These are phyloP conservation scores for Gisinianus flammeolus DNA, from an alignment of 2,888 invertebrate genomes.

Conservation along the genomic window DNA sequence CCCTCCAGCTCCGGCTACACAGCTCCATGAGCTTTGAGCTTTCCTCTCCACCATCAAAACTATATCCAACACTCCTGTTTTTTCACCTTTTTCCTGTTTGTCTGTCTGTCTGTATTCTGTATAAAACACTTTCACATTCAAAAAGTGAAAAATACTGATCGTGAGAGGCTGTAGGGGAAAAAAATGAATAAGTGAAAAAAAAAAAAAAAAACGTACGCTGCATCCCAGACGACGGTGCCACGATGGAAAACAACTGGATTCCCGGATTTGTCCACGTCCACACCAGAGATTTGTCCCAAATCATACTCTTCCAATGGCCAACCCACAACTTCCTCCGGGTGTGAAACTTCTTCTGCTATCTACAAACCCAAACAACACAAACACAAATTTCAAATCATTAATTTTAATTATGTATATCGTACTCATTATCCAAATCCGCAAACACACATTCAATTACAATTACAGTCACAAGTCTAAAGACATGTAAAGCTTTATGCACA, in stretches of 20 bases:
- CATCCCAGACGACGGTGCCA: constrained; percentile 78
- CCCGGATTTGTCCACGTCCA: constrained; percentile 79
- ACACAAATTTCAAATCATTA: too few relatives aligned
- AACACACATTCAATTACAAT: not conserved
- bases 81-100: not conserved
- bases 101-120: not conserved
- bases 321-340: constrained; percentile 57
- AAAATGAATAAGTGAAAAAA: constrained; percentile 9
- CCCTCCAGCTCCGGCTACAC: not conserved
- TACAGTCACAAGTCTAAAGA: too few relatives aligned
- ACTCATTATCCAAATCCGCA: too few relatives aligned
- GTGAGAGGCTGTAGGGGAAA: too few relatives aligned
- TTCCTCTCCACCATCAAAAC: too few relatives aligned
- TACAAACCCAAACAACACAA: not conserved
- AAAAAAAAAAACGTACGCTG: constrained; percentile 66
- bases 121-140: too few relatives aligned
- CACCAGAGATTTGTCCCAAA: constrained; percentile 83
- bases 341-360: constrained; percentile 44
- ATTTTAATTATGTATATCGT: too few relatives aligned
- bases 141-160: too few relatives aligned
- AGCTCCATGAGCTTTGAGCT: too few relatives aligned
- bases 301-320: constrained; percentile 62
- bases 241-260: constrained; percentile 87
- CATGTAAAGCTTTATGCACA: too few relatives aligned
- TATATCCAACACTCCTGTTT: not conserved